Evolutionary conservation across 2,797 vertebrate genomes (phyloP), one percentile per base, ranked within the genome.

Genomic region (Brachymystax lenok): DNA sequence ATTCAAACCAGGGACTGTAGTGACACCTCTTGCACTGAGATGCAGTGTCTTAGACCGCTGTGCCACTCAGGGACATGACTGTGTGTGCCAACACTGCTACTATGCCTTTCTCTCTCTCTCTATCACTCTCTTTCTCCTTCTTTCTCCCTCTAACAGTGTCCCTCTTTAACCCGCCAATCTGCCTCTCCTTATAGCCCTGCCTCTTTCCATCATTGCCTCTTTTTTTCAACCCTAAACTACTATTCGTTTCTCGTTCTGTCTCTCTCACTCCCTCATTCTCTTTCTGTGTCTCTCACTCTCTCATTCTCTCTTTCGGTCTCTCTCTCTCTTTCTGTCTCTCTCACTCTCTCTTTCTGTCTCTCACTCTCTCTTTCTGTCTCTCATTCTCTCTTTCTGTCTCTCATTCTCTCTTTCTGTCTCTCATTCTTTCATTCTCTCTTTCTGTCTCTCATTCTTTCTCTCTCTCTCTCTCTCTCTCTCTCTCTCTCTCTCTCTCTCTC

Each of bases 51-150:
- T 33, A 33, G 5, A 6, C 33, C 5, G 5, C 33, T 33, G 33
- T 5, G 5, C 33, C 33, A 33, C 5, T 33, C 33, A 33, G 5
- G 33, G 33, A 33, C 83, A 78, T 73, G 82, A 80, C 83, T 82
- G 56, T 74, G 78, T 52, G 24, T 30, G n/a, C n/a, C 7, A 50
- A 71, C 1, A 12, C n/a, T 52, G 19, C 54, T 8, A 30, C 28
- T 40, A 40, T 40, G 40, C 40, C 40, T 40, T 40, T 40, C 40
- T 8, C 35, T 24, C 27, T 59, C 66, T 59, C 66, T 17, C 6
- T 24, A 6, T 69, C 50, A 17, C 28, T 68, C 74, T 35, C 21
- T n/a, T 66, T 19, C 35, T 10, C n/a, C 51, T 16, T 16, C 6
- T 46, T 5, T 69, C 50, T 40, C 28, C 35, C 74, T 56, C 21